Evolutionary conservation across 2,797 vertebrate genomes (phyloP).

Genomic region (Brachyrhaphis roseni): DNA sequence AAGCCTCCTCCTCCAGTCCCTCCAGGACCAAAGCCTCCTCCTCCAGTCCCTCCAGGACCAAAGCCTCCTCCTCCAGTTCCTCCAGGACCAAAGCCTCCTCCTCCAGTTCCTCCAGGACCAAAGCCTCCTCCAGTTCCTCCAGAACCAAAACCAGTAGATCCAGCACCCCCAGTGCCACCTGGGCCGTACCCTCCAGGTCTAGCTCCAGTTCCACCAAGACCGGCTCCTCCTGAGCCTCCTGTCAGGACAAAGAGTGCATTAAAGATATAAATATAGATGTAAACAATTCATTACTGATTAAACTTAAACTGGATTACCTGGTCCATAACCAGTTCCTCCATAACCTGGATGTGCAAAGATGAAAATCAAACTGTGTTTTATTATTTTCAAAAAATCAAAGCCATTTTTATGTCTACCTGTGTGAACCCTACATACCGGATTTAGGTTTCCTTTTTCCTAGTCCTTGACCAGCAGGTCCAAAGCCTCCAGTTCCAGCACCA

Average conservation of each 20-base stretch:
- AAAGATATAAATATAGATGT: slow-evolving; percentile 1
- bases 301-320: slow-evolving; percentile 35
- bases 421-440: slow-evolving; percentile 49
- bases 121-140: background rate
- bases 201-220: slow-evolving; percentile 23
- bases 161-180: slow-evolving; percentile 25
- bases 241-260: slow-evolving; percentile 1
- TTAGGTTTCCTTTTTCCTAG: slow-evolving; percentile 66
- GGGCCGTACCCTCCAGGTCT: slow-evolving; percentile 39
- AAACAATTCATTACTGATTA: background rate
- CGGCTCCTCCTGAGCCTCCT: slow-evolving; percentile 28
- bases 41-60: slow-evolving; percentile 33
- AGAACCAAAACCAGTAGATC: slow-evolving; percentile 29
- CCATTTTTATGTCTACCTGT: background rate
- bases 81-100: no score
- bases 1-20: background rate
- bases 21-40: background rate
- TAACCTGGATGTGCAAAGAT: slow-evolving; percentile 39
- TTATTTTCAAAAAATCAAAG: no score
- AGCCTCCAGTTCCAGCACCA: background rate
- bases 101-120: no score
- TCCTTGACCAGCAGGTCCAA: slow-evolving; percentile 39
- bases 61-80: no score
- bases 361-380: background rate
- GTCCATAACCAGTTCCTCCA: slow-evolving; percentile 50